Conservation (phyloP, 1,140 invertebrate species). For the Argopecten irradians region DNA sequence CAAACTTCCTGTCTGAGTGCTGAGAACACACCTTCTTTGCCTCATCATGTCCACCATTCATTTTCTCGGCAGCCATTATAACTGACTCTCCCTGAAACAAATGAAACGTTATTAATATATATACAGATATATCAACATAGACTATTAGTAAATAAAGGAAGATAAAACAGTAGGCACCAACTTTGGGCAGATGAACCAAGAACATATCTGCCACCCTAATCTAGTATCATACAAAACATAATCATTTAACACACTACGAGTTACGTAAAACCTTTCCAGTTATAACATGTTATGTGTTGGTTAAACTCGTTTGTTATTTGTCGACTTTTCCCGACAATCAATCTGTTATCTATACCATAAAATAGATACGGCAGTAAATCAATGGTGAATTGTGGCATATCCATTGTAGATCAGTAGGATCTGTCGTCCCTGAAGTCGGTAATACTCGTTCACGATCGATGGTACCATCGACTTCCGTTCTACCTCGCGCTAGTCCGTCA, state of each 20-base stretch:
- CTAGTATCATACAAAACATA: too few species aligned
- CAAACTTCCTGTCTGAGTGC: background rate
- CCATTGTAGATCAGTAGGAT: too few species aligned
- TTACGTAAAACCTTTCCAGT: too few species aligned
- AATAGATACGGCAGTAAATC: background rate
- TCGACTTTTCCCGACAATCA: background rate
- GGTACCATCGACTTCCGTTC: background rate
- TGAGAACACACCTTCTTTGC: background rate
- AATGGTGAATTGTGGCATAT: background rate
- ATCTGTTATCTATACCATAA: background rate
- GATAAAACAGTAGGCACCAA: background rate
- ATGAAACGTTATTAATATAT: background rate
- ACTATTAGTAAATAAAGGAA: background rate
- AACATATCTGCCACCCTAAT: too few species aligned
- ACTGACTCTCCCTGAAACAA: background rate
- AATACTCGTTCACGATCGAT: background rate
- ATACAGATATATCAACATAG: background rate
- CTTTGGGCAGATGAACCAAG: too few species aligned
- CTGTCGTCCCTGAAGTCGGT: background rate
- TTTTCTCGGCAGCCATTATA: background rate
- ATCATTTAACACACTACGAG: too few species aligned
- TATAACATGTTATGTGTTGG: background rate
- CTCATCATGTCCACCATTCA: background rate
- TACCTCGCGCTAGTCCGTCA: background rate
- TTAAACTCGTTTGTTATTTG: background rate